These are phyloP conservation scores for Samia ricini DNA, from an alignment of 1,140 invertebrate genomes.

Conservation along the genomic window DNA sequence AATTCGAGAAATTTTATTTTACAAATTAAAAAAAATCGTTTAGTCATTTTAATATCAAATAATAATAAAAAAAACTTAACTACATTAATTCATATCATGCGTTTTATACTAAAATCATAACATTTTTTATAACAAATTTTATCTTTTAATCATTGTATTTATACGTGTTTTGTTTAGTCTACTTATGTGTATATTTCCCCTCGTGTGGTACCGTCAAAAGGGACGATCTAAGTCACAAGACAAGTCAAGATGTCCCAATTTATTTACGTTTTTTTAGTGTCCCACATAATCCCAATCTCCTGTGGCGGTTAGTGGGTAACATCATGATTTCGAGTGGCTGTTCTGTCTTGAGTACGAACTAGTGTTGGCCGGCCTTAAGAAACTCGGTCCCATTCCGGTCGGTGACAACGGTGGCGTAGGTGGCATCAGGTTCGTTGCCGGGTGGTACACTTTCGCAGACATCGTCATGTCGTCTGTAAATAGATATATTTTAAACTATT, in stretches of 20 bases:
- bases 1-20: too few species aligned
- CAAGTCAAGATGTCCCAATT: not conserved
- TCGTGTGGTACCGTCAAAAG: not conserved
- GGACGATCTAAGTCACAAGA: not conserved
- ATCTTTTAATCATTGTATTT: too few species aligned
- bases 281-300: not conserved
- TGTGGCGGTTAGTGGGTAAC: too few species aligned
- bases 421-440: constrained; percentile 62
- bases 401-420: constrained; percentile 50
- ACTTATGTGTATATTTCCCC: too few species aligned
- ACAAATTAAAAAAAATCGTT: too few species aligned
- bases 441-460: constrained; percentile 63
- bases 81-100: too few species aligned
- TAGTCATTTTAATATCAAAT: too few species aligned
- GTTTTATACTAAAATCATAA: too few species aligned
- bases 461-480: constrained; percentile 56
- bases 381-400: constrained; percentile 37
- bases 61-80: too few species aligned
- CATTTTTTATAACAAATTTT: too few species aligned
- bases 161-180: too few species aligned
- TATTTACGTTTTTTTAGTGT: constrained; percentile 1
- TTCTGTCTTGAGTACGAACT: constrained; percentile 45
- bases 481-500: not conserved
- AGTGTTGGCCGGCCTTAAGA: constrained; percentile 24
- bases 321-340: constrained; percentile 36